These are phyloP conservation scores for Thripadectes ignobilis DNA, from an alignment of 2,797 vertebrate species.

Conservation along the genomic window DNA sequence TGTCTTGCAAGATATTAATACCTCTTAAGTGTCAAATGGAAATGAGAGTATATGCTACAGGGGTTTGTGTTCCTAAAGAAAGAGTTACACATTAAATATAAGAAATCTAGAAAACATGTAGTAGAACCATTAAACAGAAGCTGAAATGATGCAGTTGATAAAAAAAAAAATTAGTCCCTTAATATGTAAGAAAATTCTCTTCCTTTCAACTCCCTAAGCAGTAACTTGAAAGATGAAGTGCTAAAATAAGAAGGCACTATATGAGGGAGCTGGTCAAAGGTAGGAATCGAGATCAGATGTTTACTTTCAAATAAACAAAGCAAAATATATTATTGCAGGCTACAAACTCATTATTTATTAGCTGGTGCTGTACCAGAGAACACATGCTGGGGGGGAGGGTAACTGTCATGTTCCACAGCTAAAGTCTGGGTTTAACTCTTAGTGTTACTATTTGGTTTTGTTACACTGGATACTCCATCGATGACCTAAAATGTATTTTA, in stretches of 20 bases:
- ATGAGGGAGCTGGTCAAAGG: background rate
- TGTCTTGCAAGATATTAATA: background rate
- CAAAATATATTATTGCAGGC: background rate
- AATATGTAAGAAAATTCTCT: background rate
- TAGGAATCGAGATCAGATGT: background rate
- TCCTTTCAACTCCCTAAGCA: background rate
- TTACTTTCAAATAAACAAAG: background rate
- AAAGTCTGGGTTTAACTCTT: background rate
- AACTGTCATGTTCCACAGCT: background rate
- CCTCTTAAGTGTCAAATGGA: background rate
- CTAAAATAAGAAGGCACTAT: background rate
- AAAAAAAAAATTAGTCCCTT: background rate
- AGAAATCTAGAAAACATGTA: background rate
- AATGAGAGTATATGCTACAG: background rate
- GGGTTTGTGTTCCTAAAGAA: background rate
- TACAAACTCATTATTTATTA: background rate
- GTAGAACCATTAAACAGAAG: background rate
- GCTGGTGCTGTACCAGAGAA: background rate
- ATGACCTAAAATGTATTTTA: background rate
- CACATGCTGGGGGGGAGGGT: background rate
- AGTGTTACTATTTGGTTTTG: background rate
- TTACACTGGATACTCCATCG: background rate
- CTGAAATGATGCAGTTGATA: background rate
- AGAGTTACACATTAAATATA: background rate
- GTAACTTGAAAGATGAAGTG: background rate